Conservation (phyloP, 2,888 invertebrate genomes). For the Stictocephala bisonia region DNA sequence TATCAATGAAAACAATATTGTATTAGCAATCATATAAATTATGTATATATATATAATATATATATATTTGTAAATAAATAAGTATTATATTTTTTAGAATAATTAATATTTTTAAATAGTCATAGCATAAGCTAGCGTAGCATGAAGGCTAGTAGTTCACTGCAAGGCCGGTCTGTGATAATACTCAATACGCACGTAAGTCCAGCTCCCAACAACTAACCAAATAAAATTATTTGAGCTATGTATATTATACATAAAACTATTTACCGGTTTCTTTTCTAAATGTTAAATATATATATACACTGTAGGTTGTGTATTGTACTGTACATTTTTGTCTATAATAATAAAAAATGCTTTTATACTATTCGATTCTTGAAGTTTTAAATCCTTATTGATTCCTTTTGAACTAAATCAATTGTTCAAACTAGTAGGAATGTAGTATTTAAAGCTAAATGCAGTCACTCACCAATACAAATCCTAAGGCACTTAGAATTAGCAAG, state of each 20-base stretch:
- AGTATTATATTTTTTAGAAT: conserved; percentile 17
- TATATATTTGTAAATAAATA: conserved; percentile 8
- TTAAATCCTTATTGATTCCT: not conserved
- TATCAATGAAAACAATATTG: not conserved
- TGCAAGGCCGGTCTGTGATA: conserved; percentile 31
- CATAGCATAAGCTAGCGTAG: too few species aligned
- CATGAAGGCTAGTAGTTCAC: not conserved
- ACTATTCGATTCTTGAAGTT: conserved; percentile 27
- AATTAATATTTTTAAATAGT: conserved; percentile 25
- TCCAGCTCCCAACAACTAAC: conserved; percentile 17
- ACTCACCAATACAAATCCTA: too few species aligned
- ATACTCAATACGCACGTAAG: conserved; percentile 20
- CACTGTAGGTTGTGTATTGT: conserved; percentile 25
- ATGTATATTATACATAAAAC: conserved; percentile 35
- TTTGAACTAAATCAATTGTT: too few species aligned
- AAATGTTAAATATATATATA: conserved; percentile 12
- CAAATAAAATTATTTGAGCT: conserved; percentile 38
- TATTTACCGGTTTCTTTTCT: conserved; percentile 26
- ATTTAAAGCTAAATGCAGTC: too few species aligned
- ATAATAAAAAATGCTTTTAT: conserved; percentile 45
- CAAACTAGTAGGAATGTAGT: too few species aligned
- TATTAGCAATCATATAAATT: not conserved
- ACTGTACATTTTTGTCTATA: conserved; percentile 39
- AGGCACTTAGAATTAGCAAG: too few species aligned
- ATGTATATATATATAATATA: not conserved